phyloP scores from a whole-genome alignment of 2,888 invertebrate genomes.

The Apotomis betuletana region DNA sequence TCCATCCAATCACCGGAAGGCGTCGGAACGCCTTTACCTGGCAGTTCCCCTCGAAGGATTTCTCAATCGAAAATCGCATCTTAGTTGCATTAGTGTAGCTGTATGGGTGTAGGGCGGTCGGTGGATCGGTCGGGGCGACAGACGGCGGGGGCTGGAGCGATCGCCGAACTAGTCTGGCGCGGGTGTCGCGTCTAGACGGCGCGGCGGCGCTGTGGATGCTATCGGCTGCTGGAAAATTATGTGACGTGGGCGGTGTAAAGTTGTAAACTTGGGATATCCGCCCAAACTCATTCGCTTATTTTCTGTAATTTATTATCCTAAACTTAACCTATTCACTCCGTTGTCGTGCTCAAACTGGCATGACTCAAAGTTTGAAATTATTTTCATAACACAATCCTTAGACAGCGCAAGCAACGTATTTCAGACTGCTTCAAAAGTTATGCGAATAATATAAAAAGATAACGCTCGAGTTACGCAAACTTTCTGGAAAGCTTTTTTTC shows the following conservation, averaged over 20 bases:
- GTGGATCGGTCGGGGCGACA: constrained; percentile 59
- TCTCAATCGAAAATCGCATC: constrained; percentile 66
- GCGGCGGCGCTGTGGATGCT: constrained; percentile 66
- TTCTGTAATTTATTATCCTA: constrained; percentile 48
- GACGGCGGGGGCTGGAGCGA: constrained; percentile 52
- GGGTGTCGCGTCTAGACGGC: constrained; percentile 77
- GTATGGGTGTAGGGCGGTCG: constrained; percentile 61
- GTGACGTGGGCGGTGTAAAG: constrained; percentile 62
- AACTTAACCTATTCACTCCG: constrained; percentile 40
- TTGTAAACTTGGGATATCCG: constrained; percentile 61
- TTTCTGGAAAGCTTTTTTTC: neutral
- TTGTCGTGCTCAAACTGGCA: constrained; percentile 32
- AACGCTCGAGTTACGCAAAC: neutral
- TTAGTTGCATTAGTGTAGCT: constrained; percentile 58
- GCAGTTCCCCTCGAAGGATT: constrained; percentile 52
- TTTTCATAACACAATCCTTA: neutral
- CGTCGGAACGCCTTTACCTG: constrained; percentile 48
- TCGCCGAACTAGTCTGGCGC: constrained; percentile 71
- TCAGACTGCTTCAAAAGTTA: constrained; percentile 4
- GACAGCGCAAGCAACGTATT: constrained; percentile 14
- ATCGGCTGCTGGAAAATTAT: constrained; percentile 78
- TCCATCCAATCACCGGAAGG: constrained; percentile 27
- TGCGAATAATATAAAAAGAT: constrained; percentile 5
- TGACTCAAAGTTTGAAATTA: constrained; percentile 1
- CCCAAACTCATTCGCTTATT: constrained; percentile 57